A percentile compares a stretch with the other conserved stretches of the same genome.
Conservation (phyloP, 2,797 vertebrate species). For the Emydoidea blandingii region DNA sequence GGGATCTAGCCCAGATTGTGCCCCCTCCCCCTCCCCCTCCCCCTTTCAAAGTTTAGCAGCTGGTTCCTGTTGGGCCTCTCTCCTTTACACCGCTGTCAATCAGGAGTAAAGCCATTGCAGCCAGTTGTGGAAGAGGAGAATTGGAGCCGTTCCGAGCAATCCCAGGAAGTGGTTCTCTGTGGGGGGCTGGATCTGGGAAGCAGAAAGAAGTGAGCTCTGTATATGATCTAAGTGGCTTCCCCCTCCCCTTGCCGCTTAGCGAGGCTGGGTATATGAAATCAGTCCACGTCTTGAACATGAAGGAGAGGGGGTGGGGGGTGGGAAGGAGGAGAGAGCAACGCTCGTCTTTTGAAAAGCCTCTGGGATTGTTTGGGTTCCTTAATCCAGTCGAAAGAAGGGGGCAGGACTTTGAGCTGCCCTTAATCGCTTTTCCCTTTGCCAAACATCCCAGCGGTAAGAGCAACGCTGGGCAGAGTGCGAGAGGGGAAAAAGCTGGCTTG, state of each 20-base stretch:
- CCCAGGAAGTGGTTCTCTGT: background rate
- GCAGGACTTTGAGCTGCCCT: background rate
- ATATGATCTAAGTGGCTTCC: background rate
- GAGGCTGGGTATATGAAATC: background rate
- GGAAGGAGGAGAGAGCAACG: background rate
- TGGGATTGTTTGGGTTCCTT: background rate
- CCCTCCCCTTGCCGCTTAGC: background rate
- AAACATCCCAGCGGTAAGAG: background rate
- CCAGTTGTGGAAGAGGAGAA: background rate
- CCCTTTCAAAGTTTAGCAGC: background rate
- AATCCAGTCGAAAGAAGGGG: background rate
- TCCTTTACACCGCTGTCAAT: background rate
- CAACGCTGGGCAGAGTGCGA: background rate
- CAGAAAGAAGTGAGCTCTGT: background rate
- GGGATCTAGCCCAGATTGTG: background rate
- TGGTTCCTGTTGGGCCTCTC: background rate
- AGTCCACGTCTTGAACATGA: background rate
- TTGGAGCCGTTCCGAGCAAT: background rate
- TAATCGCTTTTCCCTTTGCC: background rate
- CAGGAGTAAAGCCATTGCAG: background rate
- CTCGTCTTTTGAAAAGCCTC: no score
- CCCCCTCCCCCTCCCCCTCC: background rate
- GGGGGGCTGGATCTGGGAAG: background rate
- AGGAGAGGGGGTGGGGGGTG: no score
- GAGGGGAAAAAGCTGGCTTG: background rate